Base-by-base conservation (phyloP, 2,797 vertebrate genomes). In the Argya squamiceps region DNA sequence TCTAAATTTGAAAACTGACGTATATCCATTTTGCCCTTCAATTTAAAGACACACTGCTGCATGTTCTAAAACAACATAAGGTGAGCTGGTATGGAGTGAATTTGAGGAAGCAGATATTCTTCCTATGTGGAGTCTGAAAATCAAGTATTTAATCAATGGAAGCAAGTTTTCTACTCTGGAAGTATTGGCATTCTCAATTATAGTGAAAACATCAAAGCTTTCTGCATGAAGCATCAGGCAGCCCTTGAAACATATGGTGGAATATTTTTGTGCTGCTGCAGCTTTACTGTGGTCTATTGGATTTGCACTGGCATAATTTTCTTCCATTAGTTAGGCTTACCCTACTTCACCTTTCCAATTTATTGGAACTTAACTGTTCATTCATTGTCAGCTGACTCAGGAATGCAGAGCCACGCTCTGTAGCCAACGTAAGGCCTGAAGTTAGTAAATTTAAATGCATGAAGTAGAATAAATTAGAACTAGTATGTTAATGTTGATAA, bases 391-490 rank as follows among this genome's bases (percentile, higher is more conserved):
- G 59, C 87, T 91, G 94, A 96, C 96, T 98, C 95, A 94, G 97
- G 96, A 97, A 97, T 97, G 95, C 96, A 97, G 94, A 97, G 84
- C 65, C 52, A 79, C 68, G 77, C 52, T 96, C 93, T 0, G 2
- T 60, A 96, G 81, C 94, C 77, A 96, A 82, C 95, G 92, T 96
- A 97, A 96, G 96, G 97, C 69, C 91, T 94, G 79, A 92, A 96
- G 94, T 96, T 97, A 97, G 96, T 97, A 97, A 92, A 97, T 97
- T 96, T 95, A 96, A 98, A 96, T 97, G 87, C 93, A 94, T 96
- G 93, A 97, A 96, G 76, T 93, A 91, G 89, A 97, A 94, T 96
- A 97, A 98, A 97, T 98, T 97, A 97, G 92, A 98, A 92, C 69
- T 93, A 94, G 73, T 60, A 95, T 94, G 97, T 93, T 96, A 96